phyloP scores from a whole-genome alignment of 2,797 vertebrate species.

The Sebastes baramenuke region DNA sequence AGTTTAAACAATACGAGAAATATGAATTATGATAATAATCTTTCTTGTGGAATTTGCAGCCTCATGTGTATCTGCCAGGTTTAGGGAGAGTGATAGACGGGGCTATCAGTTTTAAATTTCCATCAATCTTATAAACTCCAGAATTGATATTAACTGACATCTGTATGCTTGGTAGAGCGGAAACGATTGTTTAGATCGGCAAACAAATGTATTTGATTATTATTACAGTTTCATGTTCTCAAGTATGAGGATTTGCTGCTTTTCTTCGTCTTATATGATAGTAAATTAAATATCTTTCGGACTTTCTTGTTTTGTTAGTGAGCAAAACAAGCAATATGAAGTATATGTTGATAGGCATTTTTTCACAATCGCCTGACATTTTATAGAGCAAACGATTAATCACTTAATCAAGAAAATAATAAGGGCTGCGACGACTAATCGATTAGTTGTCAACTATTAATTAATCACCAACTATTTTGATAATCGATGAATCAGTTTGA shows the following conservation, averaged over 20 bases:
- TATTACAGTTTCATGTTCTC: too few relatives aligned
- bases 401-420: too few relatives aligned
- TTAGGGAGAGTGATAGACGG: not conserved
- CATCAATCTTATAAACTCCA: not conserved
- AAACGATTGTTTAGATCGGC: not conserved
- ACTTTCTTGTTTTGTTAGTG: not conserved
- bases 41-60: slow-evolving; percentile 18
- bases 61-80: not conserved
- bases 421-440: too few relatives aligned
- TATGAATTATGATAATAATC: slow-evolving; percentile 4
- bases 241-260: too few relatives aligned
- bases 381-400: too few relatives aligned
- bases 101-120: not conserved
- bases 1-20: slow-evolving; percentile 2
- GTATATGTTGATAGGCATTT: not conserved
- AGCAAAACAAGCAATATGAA: not conserved
- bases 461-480: too few relatives aligned
- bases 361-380: not conserved
- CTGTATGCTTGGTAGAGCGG: not conserved
- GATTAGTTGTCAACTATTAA: too few relatives aligned
- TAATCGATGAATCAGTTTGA: too few relatives aligned
- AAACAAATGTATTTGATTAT: not conserved
- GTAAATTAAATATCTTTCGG: too few relatives aligned
- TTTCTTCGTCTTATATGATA: not conserved
- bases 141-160: not conserved